Evolutionary conservation across 2,113 vertebrate species (phyloP).

Genomic region (Neodon shergylaensis): DNA sequence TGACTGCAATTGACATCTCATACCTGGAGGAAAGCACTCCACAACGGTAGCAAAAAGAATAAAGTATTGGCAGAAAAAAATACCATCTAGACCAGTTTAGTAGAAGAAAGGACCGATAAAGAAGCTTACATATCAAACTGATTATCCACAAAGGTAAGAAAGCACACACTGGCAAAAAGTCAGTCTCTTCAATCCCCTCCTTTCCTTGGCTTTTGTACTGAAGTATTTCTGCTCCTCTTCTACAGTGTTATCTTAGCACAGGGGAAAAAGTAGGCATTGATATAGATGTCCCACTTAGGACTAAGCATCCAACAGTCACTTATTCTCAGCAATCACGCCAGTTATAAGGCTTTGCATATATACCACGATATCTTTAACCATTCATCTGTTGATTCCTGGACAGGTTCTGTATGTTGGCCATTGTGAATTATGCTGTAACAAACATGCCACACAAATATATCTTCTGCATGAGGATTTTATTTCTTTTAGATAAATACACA

Average conservation of each 20-base stretch:
- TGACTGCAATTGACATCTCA: background rate
- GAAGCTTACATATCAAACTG: background rate
- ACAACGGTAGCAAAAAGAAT: background rate
- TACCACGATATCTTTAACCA: background rate
- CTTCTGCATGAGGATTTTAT: too few species aligned
- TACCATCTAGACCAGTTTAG: background rate
- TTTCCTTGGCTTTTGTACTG: background rate
- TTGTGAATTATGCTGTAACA: background rate
- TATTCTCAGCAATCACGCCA: background rate
- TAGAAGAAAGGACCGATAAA: background rate
- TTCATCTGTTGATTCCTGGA: too few species aligned
- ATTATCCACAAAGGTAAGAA: background rate
- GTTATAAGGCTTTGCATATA: background rate
- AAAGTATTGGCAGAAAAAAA: background rate
- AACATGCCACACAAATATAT: background rate
- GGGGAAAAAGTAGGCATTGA: background rate
- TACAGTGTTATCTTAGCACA: too few species aligned
- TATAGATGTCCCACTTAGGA: background rate
- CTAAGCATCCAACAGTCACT: background rate
- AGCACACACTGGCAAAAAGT: background rate
- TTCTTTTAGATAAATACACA: background rate
- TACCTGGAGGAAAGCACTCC: background rate
- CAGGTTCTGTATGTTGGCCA: background rate
- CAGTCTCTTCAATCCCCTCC: background rate
- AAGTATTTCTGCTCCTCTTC: background rate